Evolutionary conservation across 1,140 invertebrate genomes (phyloP).

Genomic region (Leptinotarsa texana): DNA sequence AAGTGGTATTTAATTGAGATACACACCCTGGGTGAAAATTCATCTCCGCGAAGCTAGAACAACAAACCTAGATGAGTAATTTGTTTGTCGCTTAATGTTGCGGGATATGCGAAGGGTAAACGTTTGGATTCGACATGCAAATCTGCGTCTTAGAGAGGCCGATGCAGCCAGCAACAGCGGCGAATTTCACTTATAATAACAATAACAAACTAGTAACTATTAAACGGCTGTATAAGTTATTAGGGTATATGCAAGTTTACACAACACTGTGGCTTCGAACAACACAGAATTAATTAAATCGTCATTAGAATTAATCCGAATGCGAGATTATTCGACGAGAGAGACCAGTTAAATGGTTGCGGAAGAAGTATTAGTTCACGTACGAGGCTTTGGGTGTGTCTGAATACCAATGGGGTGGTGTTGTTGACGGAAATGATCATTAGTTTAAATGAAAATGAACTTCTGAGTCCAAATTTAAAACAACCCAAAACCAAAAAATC

Average conservation of each 20-base stretch:
- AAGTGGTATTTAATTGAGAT: too few species aligned
- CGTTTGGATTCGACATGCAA: slow-evolving; percentile 30
- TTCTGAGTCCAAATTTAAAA: too few species aligned
- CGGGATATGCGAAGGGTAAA: slow-evolving; percentile 24
- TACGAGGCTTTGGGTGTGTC: too few species aligned
- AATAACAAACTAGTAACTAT: slow-evolving; percentile 27
- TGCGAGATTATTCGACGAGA: background rate
- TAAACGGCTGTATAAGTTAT: slow-evolving; percentile 23
- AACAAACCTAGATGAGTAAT: slow-evolving; percentile 19
- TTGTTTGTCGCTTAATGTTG: slow-evolving; percentile 27
- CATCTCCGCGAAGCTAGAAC: background rate
- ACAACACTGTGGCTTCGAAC: background rate
- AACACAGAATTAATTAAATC: slow-evolving; percentile 17
- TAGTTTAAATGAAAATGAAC: too few species aligned
- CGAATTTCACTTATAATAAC: slow-evolving; percentile 24
- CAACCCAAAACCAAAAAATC: too few species aligned
- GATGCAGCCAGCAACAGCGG: background rate
- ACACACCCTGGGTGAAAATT: too few species aligned
- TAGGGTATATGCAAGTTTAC: slow-evolving; percentile 23
- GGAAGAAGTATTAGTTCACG: too few species aligned
- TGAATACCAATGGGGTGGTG: too few species aligned
- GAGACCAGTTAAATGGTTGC: too few species aligned
- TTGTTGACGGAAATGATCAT: too few species aligned
- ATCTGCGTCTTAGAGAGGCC: slow-evolving; percentile 14
- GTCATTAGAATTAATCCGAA: slow-evolving; percentile 1